Conservation (phyloP, 2,888 invertebrate genomes). For the Leucania comma region DNA sequence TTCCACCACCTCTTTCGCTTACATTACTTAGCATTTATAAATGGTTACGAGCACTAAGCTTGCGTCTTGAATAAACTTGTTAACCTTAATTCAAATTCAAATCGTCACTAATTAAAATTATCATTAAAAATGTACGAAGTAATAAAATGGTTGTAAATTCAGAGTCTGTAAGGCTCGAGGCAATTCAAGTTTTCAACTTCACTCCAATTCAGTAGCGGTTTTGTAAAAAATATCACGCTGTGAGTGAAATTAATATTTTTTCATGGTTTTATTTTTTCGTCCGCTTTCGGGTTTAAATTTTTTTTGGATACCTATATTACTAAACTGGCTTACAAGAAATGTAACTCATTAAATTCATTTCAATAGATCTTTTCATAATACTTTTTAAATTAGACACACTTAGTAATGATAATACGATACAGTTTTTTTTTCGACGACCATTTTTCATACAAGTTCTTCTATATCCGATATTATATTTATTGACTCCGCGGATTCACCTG, state of each 20-base stretch:
- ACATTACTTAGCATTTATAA: too few relatives aligned
- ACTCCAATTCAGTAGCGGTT: slow-evolving; percentile 7
- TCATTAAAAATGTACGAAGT: not conserved
- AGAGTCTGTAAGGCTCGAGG: slow-evolving; percentile 1
- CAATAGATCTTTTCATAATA: too few relatives aligned
- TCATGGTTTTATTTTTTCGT: not conserved
- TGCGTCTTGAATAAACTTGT: not conserved
- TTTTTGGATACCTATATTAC: not conserved
- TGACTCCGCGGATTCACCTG: too few relatives aligned
- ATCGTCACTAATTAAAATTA: slow-evolving; percentile 21
- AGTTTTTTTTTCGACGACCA: too few relatives aligned
- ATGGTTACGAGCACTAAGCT: not conserved
- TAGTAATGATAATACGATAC: not conserved
- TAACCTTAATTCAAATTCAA: not conserved
- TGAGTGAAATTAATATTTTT: not conserved
- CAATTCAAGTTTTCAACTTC: slow-evolving; percentile 19
- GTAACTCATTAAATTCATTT: not conserved
- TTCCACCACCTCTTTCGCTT: too few relatives aligned
- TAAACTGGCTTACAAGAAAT: not conserved
- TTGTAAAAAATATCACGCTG: slow-evolving; percentile 7
- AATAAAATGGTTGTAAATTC: not conserved
- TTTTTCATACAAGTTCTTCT: too few relatives aligned
- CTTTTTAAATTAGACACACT: not conserved
- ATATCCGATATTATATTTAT: too few relatives aligned
- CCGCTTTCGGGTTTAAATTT: not conserved